A percentile compares a stretch with the other conserved stretches of the same genome.
phyloP scores from a whole-genome alignment of 2,888 invertebrate species.

The Cenopis cana region DNA sequence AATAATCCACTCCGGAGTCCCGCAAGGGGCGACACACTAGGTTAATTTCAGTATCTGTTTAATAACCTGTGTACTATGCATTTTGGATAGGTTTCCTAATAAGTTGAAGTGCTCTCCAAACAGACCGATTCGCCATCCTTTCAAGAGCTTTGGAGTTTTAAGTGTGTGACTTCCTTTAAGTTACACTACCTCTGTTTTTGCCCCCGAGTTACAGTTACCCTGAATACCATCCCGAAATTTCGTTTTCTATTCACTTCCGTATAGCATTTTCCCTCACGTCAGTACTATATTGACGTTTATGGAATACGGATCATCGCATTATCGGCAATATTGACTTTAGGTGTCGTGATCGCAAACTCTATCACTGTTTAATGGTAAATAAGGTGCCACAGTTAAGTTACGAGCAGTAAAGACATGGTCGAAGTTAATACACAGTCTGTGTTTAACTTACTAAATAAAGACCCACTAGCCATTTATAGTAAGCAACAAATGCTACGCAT shows the following conservation, averaged over 20 bases:
- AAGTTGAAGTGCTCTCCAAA: no score
- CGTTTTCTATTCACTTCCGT: conserved; percentile 35
- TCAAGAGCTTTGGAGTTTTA: no score
- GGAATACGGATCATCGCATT: conserved; percentile 43
- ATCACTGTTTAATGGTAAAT: conserved; percentile 42
- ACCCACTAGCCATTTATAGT: no score
- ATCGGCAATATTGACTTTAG: conserved; percentile 40
- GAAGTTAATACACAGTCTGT: neutral
- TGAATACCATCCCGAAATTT: conserved; percentile 9
- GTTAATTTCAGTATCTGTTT: no score
- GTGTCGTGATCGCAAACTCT: conserved; percentile 36
- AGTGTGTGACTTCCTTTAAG: no score
- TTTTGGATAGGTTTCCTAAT: no score
- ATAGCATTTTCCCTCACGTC: conserved; percentile 42
- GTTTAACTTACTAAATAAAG: neutral
- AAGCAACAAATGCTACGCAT: no score
- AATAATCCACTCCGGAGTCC: no score
- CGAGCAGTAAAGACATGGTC: conserved; percentile 7
- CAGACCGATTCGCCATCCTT: no score
- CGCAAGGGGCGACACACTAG: no score
- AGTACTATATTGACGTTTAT: neutral
- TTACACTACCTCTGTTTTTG: no score
- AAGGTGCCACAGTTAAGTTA: conserved; percentile 11
- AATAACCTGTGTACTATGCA: no score
- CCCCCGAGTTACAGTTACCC: neutral